Base-by-base conservation (phyloP, 2,888 invertebrate genomes). In the Carpatolechia fugitivella region DNA sequence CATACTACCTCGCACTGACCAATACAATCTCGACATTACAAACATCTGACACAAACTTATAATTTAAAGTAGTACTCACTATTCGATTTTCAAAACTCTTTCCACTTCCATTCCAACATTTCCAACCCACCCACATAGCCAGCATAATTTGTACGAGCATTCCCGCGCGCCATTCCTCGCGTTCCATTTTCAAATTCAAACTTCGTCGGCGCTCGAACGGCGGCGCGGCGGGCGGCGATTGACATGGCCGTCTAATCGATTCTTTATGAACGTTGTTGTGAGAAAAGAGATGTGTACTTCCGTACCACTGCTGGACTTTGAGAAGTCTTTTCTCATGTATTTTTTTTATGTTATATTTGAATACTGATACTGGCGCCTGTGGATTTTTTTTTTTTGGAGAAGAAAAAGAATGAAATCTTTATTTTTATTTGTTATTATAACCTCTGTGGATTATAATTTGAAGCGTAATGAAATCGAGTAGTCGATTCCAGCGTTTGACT, bases 221-320 rank as follows among this genome's bases (percentile, higher is more conserved):
- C 24, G 24, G 3, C 24, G 24, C 30, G 6, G 14, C 30, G 33
- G 31, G 52, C 33, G 58, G 13, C 52, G 58, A 58, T 20, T 58
- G 58, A 58, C 56, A 54, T 4, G 53, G 48, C 51, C 54, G 47
- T 36, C 56, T 56, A 58, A 58, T 58, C 56, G 58, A 38, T 54
- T 58, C 55, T 54, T 56, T 56, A 52, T 52, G 48, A 54, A 40
- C 44, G 1, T n/a, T 16, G 24, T 13, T 44, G 44, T 44, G 44
- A 44, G 44, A 51, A 46, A 46, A 44, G 18, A 41, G 55, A 55
- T 49, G 54, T 20, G 41, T 13, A 44, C 6, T 24, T 44, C 44
- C 36, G 30, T 40, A 44, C 16, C n/a, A n/a, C 10, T n/a, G 10
- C n/a, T 8, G n/a, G 33, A 11, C n/a, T 33, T n/a, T n/a, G n/a